A percentile compares a stretch with the other conserved stretches of the same genome.
Evolutionary conservation across 2,797 vertebrate species (phyloP).

Genomic region (Arnoldichthys spilopterus): DNA sequence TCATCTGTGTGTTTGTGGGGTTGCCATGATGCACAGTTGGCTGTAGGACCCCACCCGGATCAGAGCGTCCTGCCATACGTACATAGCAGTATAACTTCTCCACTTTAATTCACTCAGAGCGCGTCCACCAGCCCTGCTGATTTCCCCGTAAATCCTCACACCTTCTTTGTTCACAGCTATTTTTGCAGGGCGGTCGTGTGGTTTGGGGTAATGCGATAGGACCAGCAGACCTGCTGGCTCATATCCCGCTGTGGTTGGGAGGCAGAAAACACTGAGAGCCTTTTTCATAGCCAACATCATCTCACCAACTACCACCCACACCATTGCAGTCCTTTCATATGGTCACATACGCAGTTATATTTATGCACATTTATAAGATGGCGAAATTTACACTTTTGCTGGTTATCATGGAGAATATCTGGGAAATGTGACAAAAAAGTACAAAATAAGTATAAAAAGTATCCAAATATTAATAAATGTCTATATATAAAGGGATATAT

Average conservation of each 20-base stretch:
- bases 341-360: neutral
- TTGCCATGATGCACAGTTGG: slow-evolving; percentile 21
- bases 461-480: neutral
- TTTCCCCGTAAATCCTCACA: slow-evolving; percentile 55
- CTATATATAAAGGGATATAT: too few species aligned
- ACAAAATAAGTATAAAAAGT: neutral
- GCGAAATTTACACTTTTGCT: neutral
- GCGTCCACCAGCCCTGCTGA: slow-evolving; percentile 37
- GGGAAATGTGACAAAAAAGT: neutral
- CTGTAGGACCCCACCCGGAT: neutral
- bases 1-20: neutral
- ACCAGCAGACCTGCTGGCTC: slow-evolving; percentile 38
- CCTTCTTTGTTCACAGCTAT: slow-evolving; percentile 59
- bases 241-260: slow-evolving; percentile 53
- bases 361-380: neutral
- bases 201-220: slow-evolving; percentile 52
- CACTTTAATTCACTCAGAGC: neutral
- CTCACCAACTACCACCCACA: neutral
- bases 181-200: slow-evolving; percentile 45
- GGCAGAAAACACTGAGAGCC: slow-evolving; percentile 51
- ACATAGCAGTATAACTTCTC: neutral
- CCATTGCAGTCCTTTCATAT: neutral
- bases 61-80: neutral
- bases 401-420: neutral
- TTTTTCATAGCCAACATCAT: neutral